Conservation (phyloP, 2,888 invertebrate genomes). For the Mellilla xanthometata region DNA sequence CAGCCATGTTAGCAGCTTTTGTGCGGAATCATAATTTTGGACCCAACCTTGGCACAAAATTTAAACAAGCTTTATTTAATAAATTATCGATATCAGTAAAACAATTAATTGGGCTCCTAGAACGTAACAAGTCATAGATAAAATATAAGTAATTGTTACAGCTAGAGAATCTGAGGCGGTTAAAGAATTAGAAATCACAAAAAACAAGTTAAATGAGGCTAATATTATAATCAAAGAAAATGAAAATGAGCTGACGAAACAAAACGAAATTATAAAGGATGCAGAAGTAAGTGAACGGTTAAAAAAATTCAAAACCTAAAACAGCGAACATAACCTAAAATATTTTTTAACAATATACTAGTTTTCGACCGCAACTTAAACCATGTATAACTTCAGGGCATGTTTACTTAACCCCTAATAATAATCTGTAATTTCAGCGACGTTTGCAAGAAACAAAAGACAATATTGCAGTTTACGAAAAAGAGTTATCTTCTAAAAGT, state of each 20-base stretch:
- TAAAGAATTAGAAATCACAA: slow-evolving; percentile 43
- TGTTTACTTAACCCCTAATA: too few relatives aligned
- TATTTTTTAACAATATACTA: too few relatives aligned
- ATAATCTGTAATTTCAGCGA: slow-evolving; percentile 37
- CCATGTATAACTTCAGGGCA: too few relatives aligned
- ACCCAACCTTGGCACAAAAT: too few relatives aligned
- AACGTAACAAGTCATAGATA: too few relatives aligned
- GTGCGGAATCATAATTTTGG: too few relatives aligned
- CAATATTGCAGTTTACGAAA: slow-evolving; percentile 44
- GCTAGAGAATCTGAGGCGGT: slow-evolving; percentile 31
- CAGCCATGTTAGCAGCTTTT: too few relatives aligned
- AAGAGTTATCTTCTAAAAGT: slow-evolving; percentile 48
- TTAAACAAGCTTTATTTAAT: too few relatives aligned
- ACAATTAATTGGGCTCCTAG: too few relatives aligned
- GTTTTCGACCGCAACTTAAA: too few relatives aligned
- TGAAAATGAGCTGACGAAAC: slow-evolving; percentile 41
- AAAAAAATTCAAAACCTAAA: neutral
- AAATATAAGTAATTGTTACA: slow-evolving; percentile 22
- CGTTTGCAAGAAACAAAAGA: slow-evolving; percentile 45
- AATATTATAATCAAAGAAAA: slow-evolving; percentile 49
- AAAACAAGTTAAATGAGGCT: slow-evolving; percentile 43
- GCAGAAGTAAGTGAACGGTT: slow-evolving; percentile 45
- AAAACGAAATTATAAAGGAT: slow-evolving; percentile 46
- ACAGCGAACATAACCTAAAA: neutral
- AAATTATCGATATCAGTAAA: too few relatives aligned